Percentiles rank a stretch among this genome's conserved stretches.
Evolutionary conservation across 2,888 invertebrate genomes (phyloP).

Genomic region (Meganola albula): DNA sequence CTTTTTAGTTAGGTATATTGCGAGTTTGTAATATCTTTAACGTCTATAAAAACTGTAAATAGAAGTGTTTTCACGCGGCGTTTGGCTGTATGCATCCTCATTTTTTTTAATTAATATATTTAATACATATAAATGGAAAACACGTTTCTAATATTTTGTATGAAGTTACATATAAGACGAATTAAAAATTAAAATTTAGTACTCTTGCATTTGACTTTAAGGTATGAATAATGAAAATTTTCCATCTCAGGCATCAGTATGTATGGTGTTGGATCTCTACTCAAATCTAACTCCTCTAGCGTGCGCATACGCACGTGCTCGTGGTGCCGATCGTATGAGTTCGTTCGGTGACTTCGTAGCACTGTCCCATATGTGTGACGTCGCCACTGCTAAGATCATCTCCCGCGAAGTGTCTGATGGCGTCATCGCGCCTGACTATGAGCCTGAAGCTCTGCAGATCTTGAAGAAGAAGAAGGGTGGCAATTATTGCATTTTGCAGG

Average conservation of each 20-base stretch:
- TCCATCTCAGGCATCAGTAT: constrained; percentile 85
- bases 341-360: constrained; percentile 99
- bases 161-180: no score
- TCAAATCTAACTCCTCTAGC: constrained; percentile 88
- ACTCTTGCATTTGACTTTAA: no score
- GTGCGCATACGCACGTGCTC: constrained; percentile 94
- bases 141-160: no score
- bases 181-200: no score
- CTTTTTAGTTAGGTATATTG: no score
- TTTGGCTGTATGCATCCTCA: no score
- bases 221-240: neutral
- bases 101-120: no score
- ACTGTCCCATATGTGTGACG: constrained; percentile 94
- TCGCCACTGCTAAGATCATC: constrained; percentile 92
- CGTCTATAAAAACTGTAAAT: no score
- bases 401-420: constrained; percentile 97
- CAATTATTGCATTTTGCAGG: constrained; percentile 91
- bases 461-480: constrained; percentile 97
- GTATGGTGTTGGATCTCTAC: constrained; percentile 93
- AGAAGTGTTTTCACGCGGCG: no score
- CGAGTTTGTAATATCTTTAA: no score
- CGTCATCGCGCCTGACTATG: constrained; percentile 96
- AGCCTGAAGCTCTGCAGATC: constrained; percentile 87
- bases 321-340: constrained; percentile 99
- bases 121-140: no score